A percentile compares a stretch with the other conserved stretches of the same genome.
Evolutionary conservation across 2,888 invertebrate species (phyloP).

Genomic region (Metallyticus violacea): DNA sequence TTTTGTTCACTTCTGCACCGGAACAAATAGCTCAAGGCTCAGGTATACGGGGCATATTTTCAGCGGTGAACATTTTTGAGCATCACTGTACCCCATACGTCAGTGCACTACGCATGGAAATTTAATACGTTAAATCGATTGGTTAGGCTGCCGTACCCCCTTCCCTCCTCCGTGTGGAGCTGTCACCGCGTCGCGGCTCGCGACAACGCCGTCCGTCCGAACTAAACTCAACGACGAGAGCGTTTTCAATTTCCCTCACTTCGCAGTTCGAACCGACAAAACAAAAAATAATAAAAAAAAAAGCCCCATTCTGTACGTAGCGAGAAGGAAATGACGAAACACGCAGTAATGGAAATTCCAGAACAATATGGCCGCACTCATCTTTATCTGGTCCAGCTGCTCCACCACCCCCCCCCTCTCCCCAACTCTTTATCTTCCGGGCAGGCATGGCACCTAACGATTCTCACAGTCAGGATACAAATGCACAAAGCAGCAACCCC

Average conservation of each 20-base stretch:
- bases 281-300: background rate
- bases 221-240: background rate
- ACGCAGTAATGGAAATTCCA: background rate
- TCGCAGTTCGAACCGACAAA: background rate
- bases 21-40: no score
- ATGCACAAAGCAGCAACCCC: background rate
- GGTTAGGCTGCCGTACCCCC: background rate
- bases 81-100: background rate
- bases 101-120: constrained; percentile 5
- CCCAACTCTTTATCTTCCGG: background rate
- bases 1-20: no score
- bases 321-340: background rate
- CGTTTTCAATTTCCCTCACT: constrained; percentile 16
- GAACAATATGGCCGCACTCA: background rate
- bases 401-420: background rate
- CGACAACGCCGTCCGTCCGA: background rate
- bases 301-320: no score
- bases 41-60: background rate
- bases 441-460: background rate
- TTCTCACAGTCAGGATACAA: background rate
- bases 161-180: background rate
- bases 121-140: constrained; percentile 14
- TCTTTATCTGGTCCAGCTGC: background rate
- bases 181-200: background rate
- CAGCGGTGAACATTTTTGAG: background rate